Evolutionary conservation across 2,888 invertebrate genomes (phyloP).

Genomic region (Gibbula magus): DNA sequence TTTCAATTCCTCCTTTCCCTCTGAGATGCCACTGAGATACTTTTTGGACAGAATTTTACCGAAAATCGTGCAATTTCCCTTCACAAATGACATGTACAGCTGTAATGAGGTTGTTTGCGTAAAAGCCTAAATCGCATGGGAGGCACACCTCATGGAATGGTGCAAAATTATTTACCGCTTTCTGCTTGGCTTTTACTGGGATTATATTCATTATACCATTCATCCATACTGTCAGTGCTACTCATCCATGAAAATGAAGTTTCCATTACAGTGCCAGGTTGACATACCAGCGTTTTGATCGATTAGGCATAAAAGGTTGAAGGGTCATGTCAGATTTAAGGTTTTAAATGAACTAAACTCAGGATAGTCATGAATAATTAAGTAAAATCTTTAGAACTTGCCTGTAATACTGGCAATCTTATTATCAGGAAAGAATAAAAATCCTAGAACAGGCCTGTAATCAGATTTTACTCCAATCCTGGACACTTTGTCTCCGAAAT

Average conservation of each 20-base stretch:
- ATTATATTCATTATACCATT: not conserved
- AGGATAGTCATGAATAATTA: not conserved
- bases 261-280: not conserved
- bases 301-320: no score
- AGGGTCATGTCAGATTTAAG: not conserved
- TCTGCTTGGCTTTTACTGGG: not conserved
- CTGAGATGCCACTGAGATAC: no score
- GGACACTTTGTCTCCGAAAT: no score
- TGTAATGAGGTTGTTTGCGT: not conserved
- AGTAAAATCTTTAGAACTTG: not conserved
- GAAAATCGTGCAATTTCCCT: not conserved
- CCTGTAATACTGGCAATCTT: not conserved
- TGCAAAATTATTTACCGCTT: conserved; percentile 3
- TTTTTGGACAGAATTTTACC: no score
- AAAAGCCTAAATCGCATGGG: not conserved
- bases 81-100: not conserved
- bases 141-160: not conserved
- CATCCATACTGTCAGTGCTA: not conserved
- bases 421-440: not conserved
- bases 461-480: no score
- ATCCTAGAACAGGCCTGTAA: no score
- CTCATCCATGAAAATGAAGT: not conserved
- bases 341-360: not conserved
- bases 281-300: no score
- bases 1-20: no score